Percentiles rank a stretch among this genome's conserved stretches.
phyloP scores from a whole-genome alignment of 1,140 invertebrate genomes.

The Nasonia longicornis region DNA sequence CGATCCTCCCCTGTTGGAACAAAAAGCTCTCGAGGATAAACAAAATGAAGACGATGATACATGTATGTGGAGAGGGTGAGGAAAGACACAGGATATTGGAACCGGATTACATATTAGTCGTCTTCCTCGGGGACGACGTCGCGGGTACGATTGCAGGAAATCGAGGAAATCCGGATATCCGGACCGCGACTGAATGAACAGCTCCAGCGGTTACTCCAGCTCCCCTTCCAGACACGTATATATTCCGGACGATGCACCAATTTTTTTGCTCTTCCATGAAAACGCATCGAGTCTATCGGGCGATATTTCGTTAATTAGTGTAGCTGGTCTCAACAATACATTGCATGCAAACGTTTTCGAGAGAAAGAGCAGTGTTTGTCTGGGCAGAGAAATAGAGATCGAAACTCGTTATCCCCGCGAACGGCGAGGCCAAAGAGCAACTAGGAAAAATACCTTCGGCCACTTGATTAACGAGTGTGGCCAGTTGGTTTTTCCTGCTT shows the following conservation, averaged over 20 bases:
- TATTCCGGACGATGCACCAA: background rate
- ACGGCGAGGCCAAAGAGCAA: slow-evolving; percentile 29
- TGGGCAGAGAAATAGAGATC: slow-evolving; percentile 31
- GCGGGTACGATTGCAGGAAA: slow-evolving; percentile 51
- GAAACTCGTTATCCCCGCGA: slow-evolving; percentile 38
- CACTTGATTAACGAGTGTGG: slow-evolving; percentile 48
- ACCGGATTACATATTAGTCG: slow-evolving; percentile 59
- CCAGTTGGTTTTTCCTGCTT: slow-evolving; percentile 16
- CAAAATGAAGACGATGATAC: background rate
- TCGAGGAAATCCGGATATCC: slow-evolving; percentile 52
- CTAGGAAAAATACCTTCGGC: slow-evolving; percentile 37
- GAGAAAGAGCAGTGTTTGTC: background rate
- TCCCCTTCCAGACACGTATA: background rate
- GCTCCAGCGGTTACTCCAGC: background rate
- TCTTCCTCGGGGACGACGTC: slow-evolving; percentile 17
- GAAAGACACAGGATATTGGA: slow-evolving; percentile 56
- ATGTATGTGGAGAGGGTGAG: slow-evolving; percentile 22
- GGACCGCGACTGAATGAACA: background rate
- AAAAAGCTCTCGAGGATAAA: background rate
- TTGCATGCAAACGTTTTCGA: no score
- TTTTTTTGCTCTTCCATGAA: background rate
- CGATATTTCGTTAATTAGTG: no score
- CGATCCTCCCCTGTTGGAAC: background rate
- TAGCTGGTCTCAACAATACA: background rate
- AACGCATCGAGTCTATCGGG: background rate